phyloP scores from a whole-genome alignment of 2,113 vertebrate genomes.

The Xenotilapia leptura region DNA sequence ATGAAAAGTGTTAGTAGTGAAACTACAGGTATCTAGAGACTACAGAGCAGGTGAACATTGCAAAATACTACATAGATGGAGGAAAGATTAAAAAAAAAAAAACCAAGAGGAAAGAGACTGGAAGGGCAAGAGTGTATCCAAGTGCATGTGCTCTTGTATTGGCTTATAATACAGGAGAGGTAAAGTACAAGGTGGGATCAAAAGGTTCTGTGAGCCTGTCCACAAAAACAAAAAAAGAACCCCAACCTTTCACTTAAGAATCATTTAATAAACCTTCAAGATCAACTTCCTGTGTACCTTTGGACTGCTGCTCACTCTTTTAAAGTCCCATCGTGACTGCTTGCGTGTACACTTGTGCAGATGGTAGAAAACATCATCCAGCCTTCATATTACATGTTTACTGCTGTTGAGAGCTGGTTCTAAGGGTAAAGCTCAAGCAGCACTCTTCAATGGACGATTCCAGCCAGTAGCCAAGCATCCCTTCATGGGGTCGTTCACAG shows the following conservation, averaged over 20 bases:
- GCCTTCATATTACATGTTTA: neutral
- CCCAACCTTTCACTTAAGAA: neutral
- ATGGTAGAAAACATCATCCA: neutral
- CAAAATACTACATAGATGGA: neutral
- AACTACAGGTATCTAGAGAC: neutral
- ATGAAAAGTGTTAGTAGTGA: neutral
- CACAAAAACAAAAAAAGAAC: neutral
- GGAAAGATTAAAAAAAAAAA: neutral
- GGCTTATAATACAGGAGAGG: constrained; percentile 22
- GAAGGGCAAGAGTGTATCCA: neutral
- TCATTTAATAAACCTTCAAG: neutral
- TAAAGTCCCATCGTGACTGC: neutral
- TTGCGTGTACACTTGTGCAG: neutral
- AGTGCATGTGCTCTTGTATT: neutral
- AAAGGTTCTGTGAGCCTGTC: neutral
- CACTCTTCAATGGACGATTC: neutral
- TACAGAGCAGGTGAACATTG: neutral
- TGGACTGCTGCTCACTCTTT: neutral
- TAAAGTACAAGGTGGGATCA: neutral
- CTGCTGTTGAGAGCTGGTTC: neutral
- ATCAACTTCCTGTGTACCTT: neutral
- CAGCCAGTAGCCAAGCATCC: neutral
- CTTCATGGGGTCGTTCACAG: neutral
- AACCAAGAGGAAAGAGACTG: neutral
- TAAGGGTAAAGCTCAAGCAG: neutral